phyloP scores from a whole-genome alignment of 2,888 invertebrate genomes.

The Melanotus villosus region DNA sequence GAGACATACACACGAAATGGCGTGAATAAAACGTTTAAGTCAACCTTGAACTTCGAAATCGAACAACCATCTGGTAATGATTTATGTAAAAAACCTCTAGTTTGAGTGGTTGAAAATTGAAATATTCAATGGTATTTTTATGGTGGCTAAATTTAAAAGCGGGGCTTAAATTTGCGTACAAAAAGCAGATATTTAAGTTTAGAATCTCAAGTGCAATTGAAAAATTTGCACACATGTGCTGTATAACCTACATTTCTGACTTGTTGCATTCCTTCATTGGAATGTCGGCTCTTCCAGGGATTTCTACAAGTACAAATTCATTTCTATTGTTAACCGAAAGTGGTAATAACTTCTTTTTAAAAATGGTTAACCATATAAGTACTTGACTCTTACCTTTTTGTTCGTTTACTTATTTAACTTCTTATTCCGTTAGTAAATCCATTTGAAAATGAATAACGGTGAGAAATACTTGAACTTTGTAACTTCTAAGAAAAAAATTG shows the following conservation, averaged over 20 bases:
- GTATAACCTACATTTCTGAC: slow-evolving; percentile 34
- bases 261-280: slow-evolving; percentile 24
- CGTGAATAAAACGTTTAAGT: slow-evolving; percentile 4
- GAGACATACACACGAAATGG: slow-evolving; percentile 2
- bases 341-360: neutral
- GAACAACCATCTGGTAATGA: slow-evolving; percentile 46
- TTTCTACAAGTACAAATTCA: slow-evolving; percentile 11
- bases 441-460: too few species aligned
- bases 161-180: too few species aligned
- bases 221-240: slow-evolving; percentile 30
- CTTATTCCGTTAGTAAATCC: too few species aligned
- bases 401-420: too few species aligned
- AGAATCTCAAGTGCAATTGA: neutral
- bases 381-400: too few species aligned
- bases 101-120: neutral
- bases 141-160: too few species aligned
- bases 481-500: neutral
- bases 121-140: too few species aligned
- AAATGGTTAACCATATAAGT: too few species aligned
- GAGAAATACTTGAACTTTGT: slow-evolving; percentile 1
- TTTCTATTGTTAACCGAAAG: neutral
- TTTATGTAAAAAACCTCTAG: neutral
- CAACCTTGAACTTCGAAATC: slow-evolving; percentile 52
- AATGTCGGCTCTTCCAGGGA: slow-evolving; percentile 17
- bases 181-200: neutral